Conservation (phyloP, 1,140 invertebrate species). For the Drosophila ercepeae region DNA sequence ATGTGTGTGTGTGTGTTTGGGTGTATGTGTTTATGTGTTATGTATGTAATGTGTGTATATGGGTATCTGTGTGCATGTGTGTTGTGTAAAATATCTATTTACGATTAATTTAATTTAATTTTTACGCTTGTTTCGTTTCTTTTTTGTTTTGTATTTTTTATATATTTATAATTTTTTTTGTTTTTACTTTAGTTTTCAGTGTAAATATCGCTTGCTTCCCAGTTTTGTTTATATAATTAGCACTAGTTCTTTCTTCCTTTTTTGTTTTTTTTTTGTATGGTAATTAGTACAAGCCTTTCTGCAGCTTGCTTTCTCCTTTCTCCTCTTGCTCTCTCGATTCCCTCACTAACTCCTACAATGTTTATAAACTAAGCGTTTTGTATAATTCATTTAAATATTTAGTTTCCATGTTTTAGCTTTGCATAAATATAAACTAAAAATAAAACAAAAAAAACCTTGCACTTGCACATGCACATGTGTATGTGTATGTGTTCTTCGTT, state of each 20-base stretch:
- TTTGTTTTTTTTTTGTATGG: constrained; percentile 16
- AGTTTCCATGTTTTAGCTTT: constrained; percentile 61
- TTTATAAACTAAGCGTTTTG: constrained; percentile 50
- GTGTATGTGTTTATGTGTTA: constrained; percentile 20
- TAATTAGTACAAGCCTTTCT: constrained; percentile 40
- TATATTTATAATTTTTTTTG: constrained; percentile 4
- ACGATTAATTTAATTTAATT: constrained; percentile 52
- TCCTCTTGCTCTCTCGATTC: neutral
- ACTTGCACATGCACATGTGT: constrained; percentile 27
- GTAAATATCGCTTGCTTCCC: constrained; percentile 64
- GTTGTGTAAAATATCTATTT: constrained; percentile 68
- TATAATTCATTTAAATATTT: constrained; percentile 80
- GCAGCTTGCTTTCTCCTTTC: neutral
- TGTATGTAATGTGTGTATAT: constrained; percentile 27
- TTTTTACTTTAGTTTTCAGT: constrained; percentile 53
- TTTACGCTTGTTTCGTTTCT: constrained; percentile 33
- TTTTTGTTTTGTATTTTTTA: constrained; percentile 19
- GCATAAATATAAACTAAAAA: constrained; percentile 44
- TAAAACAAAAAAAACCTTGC: constrained; percentile 39
- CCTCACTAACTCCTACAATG: constrained; percentile 1
- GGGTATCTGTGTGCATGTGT: constrained; percentile 37
- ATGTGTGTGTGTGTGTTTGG: constrained; percentile 48
- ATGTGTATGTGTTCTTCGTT: constrained; percentile 13
- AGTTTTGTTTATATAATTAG: constrained; percentile 58
- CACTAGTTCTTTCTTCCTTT: constrained; percentile 38